Evolutionary conservation across 30 jellyfish, hydroid and myxozoan species (phyloP), one percentile per base, ranked within the genome.

Genomic region (Turritopsis dohrnii): DNA sequence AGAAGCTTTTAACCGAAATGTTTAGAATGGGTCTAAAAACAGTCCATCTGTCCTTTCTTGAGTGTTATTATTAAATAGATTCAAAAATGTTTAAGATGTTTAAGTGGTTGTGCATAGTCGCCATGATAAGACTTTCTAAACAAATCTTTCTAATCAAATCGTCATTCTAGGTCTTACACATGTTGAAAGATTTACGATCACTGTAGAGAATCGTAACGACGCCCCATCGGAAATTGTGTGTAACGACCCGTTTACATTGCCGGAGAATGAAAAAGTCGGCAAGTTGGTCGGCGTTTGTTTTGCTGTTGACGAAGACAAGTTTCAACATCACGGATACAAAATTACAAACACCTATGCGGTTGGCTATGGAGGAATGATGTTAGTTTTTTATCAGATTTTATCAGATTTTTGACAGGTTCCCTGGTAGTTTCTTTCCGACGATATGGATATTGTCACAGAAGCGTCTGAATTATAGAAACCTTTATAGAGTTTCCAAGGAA

Each of bases 271-370:
- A 7, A 65, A 66, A 1, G 25, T 89, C 53, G 95, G 95, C 16
- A 74, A 71, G 0, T 72, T 85, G 20, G 87, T 90, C 25, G 95
- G 92, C 71, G 83, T 84, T n/a, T 89, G 86, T 52, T 27, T 85
- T 20, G 97, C 92, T 18, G 89, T 86, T 7, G 97, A 90, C 71
- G 97, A 90, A 76, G 97, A 90, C 85, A 26, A 29, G 25, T 52
- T 29, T 74, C 97, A 90, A 84, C 74, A 80, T 25, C 97, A 90
- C 31, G 71, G 77, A 28, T 90, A 80, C 83, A 54, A 80, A 3
- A 85, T 90, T 17, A 18, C 71, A 25, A 22, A 72, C 31, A 72
- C 82, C 71, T 71, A 71, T 84, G 96, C 94, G 9, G 22, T 29
- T 54, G 86, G 90, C 18, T 72, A 75, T 19, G 25, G 31, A 71